Conservation (phyloP, 1,140 invertebrate species). For the Sminthurinus signatus region DNA sequence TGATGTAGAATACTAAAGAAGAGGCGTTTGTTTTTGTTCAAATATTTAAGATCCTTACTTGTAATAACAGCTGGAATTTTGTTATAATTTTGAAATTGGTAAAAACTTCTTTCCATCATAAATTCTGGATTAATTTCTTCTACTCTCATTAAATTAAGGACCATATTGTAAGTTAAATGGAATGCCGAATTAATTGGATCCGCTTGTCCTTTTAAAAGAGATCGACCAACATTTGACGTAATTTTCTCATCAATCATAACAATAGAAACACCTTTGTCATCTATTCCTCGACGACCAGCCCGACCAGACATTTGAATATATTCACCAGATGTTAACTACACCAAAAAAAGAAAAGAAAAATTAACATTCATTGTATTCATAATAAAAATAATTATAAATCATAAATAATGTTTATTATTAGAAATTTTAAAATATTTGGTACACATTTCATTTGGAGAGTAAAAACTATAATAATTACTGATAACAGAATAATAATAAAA, state of each 20-base stretch:
- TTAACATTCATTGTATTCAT: too few species aligned
- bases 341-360: slow-evolving; percentile 4
- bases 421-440: too few species aligned
- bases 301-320: slow-evolving; percentile 99
- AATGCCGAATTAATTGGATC: slow-evolving; percentile 98
- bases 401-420: too few species aligned
- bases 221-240: slow-evolving; percentile 70
- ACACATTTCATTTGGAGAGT: too few species aligned
- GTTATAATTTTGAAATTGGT: slow-evolving; percentile 98
- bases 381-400: too few species aligned
- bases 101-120: slow-evolving; percentile 97
- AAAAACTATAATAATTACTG: too few species aligned
- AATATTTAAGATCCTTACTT: too few species aligned
- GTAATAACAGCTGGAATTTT: slow-evolving; percentile 82
- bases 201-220: slow-evolving; percentile 83
- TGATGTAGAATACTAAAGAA: too few species aligned
- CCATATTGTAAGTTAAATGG: slow-evolving; percentile 99
- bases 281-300: slow-evolving; percentile 92
- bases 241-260: slow-evolving; percentile 98
- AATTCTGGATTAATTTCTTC: slow-evolving; percentile 99
- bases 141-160: slow-evolving; percentile 88
- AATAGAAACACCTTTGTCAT: slow-evolving; percentile 98
- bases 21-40: too few species aligned
- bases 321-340: slow-evolving; percentile 87
- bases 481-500: too few species aligned